A percentile compares a stretch with the other conserved stretches of the same genome.
Evolutionary conservation across 1,140 invertebrate species (phyloP).

Genomic region (Nebria ingens): DNA sequence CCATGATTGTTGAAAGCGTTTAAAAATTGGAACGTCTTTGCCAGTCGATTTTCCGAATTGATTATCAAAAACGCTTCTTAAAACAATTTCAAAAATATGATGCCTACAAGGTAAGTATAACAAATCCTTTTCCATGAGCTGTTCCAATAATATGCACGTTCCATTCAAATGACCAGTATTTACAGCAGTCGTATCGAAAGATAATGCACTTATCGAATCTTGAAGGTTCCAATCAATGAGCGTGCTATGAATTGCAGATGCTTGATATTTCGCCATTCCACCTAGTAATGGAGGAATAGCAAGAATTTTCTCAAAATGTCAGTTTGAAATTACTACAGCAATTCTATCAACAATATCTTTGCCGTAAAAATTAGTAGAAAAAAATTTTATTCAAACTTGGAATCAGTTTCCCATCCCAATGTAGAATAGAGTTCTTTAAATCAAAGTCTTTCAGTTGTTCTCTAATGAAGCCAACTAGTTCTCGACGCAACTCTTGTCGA

Average conservation of each 20-base stretch:
- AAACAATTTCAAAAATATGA: background rate
- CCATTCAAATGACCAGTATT: background rate
- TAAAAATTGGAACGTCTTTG: conserved; percentile 14
- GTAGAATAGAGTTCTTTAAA: background rate
- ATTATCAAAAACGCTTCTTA: background rate
- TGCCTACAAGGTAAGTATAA: background rate
- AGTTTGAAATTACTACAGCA: background rate
- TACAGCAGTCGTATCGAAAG: background rate
- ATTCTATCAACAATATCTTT: background rate
- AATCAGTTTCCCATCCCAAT: background rate
- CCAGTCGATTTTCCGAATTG: conserved; percentile 15
- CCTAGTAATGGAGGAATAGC: background rate
- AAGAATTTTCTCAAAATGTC: background rate
- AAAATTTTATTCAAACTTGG: background rate
- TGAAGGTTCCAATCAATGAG: background rate
- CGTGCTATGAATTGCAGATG: background rate
- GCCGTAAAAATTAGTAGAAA: too few species aligned
- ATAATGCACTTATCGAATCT: background rate
- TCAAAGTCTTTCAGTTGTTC: background rate
- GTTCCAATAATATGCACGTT: background rate
- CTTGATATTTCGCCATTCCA: background rate
- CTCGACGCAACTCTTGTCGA: background rate
- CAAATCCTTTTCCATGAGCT: background rate
- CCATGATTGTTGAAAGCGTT: conserved; percentile 12
- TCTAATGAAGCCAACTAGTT: background rate